Evolutionary conservation across 2,113 vertebrate genomes (phyloP).

Genomic region (Paramormyrops kingsleyae): DNA sequence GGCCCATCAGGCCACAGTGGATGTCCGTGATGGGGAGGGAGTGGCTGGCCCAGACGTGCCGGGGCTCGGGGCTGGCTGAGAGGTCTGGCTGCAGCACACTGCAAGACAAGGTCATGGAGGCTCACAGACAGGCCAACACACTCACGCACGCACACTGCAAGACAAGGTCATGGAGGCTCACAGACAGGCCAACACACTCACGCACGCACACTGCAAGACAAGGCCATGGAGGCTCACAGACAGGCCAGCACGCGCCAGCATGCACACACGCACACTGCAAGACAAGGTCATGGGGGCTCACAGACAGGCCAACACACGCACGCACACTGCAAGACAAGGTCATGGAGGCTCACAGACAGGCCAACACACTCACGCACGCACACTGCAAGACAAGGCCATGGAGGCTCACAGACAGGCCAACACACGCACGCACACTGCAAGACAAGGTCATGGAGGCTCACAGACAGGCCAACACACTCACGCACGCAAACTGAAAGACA

Average conservation of each 20-base stretch:
- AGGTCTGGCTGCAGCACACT: conserved; percentile 82
- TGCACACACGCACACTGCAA: conserved; percentile 56
- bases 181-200: no score
- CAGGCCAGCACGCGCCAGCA: no score
- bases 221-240: no score
- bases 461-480: background rate
- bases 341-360: no score
- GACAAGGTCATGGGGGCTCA: no score
- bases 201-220: no score
- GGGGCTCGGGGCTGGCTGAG: conserved; percentile 68
- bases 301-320: background rate
- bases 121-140: background rate
- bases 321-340: no score
- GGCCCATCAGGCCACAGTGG: conserved; percentile 84
- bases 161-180: no score
- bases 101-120: conserved; percentile 13
- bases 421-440: conserved; percentile 56
- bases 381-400: no score
- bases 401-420: no score
- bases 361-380: no score
- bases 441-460: background rate
- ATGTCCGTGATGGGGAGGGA: conserved; percentile 90
- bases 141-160: no score
- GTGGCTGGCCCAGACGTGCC: conserved; percentile 82
- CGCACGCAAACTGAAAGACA: conserved; percentile 57